These are phyloP conservation scores for Loriculus beryllinus DNA, from an alignment of 2,797 vertebrate species.

Conservation along the genomic window DNA sequence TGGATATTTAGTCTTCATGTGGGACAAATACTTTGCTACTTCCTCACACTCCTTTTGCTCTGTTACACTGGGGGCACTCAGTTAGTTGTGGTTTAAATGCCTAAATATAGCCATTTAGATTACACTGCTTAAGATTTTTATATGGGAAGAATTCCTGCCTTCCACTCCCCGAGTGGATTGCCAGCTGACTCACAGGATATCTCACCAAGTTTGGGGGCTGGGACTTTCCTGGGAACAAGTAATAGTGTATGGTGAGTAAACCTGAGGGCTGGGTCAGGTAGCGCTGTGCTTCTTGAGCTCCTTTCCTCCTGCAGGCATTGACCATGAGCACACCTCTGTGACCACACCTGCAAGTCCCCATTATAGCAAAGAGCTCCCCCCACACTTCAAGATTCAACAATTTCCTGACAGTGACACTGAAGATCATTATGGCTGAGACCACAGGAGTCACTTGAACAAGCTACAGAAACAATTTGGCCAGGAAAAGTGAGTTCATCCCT, in stretches of 20 bases:
- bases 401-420: background rate
- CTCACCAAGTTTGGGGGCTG: background rate
- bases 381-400: background rate
- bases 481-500: background rate
- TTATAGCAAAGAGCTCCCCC: background rate
- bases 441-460: background rate
- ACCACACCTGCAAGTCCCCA: background rate
- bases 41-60: constrained; percentile 42
- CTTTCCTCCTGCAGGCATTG: background rate
- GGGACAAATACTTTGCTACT: constrained; percentile 58
- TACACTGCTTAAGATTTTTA: background rate
- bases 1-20: constrained; percentile 47
- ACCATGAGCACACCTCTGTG: background rate
- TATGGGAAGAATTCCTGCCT: background rate
- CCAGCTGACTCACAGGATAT: background rate
- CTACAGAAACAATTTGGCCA: background rate
- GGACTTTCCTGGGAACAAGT: background rate
- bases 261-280: background rate
- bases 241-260: rapidly evolving
- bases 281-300: rapidly evolving
- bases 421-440: background rate
- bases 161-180: background rate
- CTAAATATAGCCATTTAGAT: constrained; percentile 6
- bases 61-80: background rate
- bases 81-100: background rate